phyloP scores from a whole-genome alignment of 64 coral and sea anemone genomes.

The Montipora cactus region DNA sequence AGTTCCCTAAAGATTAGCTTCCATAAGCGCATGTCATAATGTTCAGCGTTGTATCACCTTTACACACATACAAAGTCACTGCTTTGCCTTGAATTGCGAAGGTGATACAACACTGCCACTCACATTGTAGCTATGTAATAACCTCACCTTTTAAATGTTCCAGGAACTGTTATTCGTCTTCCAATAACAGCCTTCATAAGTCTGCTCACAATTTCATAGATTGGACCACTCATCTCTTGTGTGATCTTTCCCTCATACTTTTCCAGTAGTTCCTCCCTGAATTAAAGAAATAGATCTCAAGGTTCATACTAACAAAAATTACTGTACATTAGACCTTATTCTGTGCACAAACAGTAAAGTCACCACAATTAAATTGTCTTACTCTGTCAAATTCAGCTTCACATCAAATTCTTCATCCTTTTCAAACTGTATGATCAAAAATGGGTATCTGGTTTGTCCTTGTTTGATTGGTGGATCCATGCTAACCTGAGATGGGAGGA shows the following conservation, averaged over 20 bases:
- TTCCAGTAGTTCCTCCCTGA: constrained; percentile 92
- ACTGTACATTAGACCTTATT: not conserved
- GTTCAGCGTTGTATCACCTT: too few relatives aligned
- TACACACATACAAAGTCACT: too few relatives aligned
- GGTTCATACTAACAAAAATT: not conserved
- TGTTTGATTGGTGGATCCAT: constrained; percentile 99
- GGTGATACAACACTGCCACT: too few relatives aligned
- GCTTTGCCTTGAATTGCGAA: too few relatives aligned
- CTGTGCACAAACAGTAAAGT: too few relatives aligned
- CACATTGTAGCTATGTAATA: too few relatives aligned
- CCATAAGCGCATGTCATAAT: too few relatives aligned
- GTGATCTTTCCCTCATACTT: constrained; percentile 93
- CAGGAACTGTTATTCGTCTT: constrained; percentile 94
- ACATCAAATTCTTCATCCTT: constrained; percentile 99
- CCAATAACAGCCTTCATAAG: constrained; percentile 96
- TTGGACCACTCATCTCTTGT: constrained; percentile 95
- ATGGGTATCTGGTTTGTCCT: constrained; percentile 99
- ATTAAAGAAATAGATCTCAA: not conserved
- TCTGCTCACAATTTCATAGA: constrained; percentile 96
- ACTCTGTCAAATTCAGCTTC: constrained; percentile 94
- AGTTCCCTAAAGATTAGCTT: too few relatives aligned
- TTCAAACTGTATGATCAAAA: constrained; percentile 95
- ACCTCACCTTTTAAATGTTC: constrained; percentile 88
- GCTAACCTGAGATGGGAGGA: constrained; percentile 66
- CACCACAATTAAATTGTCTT: constrained; percentile 1